phyloP scores from a whole-genome alignment of 2,113 vertebrate species.

The Sander lucioperca region DNA sequence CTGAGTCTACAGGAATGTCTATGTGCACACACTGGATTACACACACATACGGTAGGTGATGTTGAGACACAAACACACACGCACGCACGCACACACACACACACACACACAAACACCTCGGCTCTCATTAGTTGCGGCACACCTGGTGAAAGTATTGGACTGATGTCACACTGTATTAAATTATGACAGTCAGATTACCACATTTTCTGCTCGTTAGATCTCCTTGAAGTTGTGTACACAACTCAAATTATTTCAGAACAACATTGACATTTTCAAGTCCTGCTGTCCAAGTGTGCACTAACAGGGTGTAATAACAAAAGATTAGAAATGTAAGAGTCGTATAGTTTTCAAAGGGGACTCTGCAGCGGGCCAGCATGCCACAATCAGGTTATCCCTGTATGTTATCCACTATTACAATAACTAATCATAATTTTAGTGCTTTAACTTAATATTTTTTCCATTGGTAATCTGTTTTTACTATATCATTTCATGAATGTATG shows the following conservation, averaged over 20 bases:
- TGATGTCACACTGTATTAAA: slow-evolving; percentile 10
- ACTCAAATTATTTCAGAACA: neutral
- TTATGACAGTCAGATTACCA: neutral
- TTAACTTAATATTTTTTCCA: neutral
- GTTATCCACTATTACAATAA: neutral
- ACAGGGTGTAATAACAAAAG: neutral
- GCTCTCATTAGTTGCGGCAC: slow-evolving; percentile 16
- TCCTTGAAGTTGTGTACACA: neutral
- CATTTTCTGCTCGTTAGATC: slow-evolving; percentile 7
- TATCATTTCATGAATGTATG: neutral
- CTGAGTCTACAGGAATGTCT: neutral
- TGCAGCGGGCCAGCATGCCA: neutral
- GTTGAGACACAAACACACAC: neutral
- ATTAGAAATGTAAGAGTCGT: neutral
- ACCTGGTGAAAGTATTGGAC: slow-evolving; percentile 3
- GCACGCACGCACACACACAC: neutral
- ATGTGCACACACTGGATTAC: neutral
- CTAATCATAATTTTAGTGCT: neutral
- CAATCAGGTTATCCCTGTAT: neutral
- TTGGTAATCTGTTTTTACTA: neutral
- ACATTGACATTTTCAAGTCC: neutral
- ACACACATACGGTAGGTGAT: neutral
- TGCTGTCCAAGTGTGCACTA: neutral
- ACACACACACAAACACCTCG: neutral
- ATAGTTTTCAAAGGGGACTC: neutral